Evolutionary conservation across 1,140 invertebrate genomes (phyloP).

Genomic region (Philaenus spumarius): DNA sequence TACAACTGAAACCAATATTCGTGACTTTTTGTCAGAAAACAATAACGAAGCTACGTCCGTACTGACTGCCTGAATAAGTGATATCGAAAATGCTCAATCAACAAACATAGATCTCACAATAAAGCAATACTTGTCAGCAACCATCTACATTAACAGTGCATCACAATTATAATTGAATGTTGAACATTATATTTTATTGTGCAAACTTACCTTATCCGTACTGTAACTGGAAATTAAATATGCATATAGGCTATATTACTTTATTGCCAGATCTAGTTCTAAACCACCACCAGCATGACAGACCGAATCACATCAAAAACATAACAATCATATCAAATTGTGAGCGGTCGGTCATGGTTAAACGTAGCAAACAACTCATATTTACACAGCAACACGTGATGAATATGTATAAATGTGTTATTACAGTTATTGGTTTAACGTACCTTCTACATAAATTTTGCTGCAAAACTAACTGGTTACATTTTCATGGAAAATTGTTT

Average conservation of each 20-base stretch:
- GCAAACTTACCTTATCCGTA: slow-evolving; percentile 14
- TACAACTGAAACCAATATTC: neutral
- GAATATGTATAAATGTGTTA: too few species aligned
- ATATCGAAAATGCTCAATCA: neutral
- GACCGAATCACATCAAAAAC: too few species aligned
- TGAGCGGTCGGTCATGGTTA: too few species aligned
- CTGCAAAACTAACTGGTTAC: too few species aligned
- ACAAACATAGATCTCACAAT: slow-evolving; percentile 9
- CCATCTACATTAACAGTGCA: slow-evolving; percentile 11
- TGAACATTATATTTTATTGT: neutral
- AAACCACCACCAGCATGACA: neutral
- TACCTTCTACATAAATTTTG: too few species aligned
- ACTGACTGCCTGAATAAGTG: neutral
- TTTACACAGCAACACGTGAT: too few species aligned
- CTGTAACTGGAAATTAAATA: neutral
- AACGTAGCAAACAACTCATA: too few species aligned
- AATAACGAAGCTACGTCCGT: neutral
- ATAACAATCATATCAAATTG: too few species aligned
- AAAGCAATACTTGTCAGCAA: slow-evolving; percentile 8
- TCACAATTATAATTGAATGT: neutral
- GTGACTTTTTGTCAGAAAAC: neutral
- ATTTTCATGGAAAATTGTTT: too few species aligned
- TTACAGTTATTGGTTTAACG: too few species aligned
- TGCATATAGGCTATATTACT: neutral
- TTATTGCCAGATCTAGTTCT: slow-evolving; percentile 8